Base-by-base conservation (phyloP, 2,888 invertebrate species). In the Bhutanitis thaidina region DNA sequence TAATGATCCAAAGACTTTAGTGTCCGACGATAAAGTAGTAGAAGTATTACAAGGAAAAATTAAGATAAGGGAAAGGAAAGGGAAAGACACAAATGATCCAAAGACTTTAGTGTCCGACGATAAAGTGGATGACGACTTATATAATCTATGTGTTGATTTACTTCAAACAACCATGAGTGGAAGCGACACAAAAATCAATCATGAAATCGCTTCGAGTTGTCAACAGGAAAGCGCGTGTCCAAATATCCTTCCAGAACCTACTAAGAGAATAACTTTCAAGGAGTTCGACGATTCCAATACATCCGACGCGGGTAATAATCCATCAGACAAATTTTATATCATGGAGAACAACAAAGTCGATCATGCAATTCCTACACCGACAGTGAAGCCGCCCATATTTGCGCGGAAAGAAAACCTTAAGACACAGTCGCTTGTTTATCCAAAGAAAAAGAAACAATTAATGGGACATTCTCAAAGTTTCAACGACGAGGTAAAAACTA, bases 141-240 rank as follows among this genome's bases (percentile, higher is more conserved):
- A 80, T 41, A 77, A 78, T 41, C 74, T 84, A 41, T 82, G 83
- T 40, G 74, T 80, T 0, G 78, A 86, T 59, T 43, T 84, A 7
- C 39, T 84, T 3, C 73, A 83, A 56, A 74, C 74, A 0, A 77
- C 80, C 0, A 69, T 80, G 0, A 74, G 61, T 44, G 70, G 20
- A 7, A 36, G 20, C 15, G 35, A 40, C 15, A 12, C n/a, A 1
- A 37, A 43, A 7, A 12, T 39, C 10, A 14, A 45, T 12, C 35
- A 40, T 3, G 36, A 30, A n/a, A 4, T 7, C 1, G 36, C 45
- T 2, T 29, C 45, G 0, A 20, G 20, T 7, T 51, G 40, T 14
- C 45, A 41, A 12, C 12, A 27, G 13, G 30, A 1, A 10, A 20
- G 30, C 13, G 32, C 7, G 1, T 3, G 16, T 7, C 27, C 7